Evolutionary conservation across 2,113 vertebrate genomes (phyloP), one percentile per base, ranked within the genome.

Genomic region (Lepidothrix coronata): DNA sequence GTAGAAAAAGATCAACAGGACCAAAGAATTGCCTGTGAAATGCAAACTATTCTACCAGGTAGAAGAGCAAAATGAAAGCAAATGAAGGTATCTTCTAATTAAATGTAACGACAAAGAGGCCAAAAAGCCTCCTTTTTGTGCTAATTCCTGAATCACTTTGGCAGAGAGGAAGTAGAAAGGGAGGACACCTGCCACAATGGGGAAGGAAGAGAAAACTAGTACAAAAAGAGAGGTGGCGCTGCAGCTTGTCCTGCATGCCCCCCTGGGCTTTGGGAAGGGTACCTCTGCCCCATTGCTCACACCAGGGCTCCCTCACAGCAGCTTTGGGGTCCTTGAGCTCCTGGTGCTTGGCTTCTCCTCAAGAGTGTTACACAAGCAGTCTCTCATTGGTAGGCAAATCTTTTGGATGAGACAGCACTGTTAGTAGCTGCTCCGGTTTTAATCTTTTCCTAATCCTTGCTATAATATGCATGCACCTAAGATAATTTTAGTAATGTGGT

Each of bases 71-170:
- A 78, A 89, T 41, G 59, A 81, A 84, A 73, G 81, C 52, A 71
- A 61, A 89, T 2, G 23, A 85, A 35, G 27, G 12, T 54, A 35
- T 62, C 82, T 67, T 86, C 78, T 95, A 82, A 93, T 82, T 89
- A 88, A 78, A 43, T 67, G 70, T 74, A 63, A 85, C 25, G 48
- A 71, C 65, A 91, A 70, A 25, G 74, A 95, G 65, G 91, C 79
- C 49, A 83, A 79, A 72, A 81, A 79, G 43, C 76, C 55, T 85
- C 78, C 65, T 37, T 37, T 37, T 37, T 82, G 41, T 96, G 91
- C 74, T 27, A 78, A 94, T 94, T 92, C 62, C 65, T 74, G 83
- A 95, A 44, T 83, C 71, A 11, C 31, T 67, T 43, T 44, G 41
- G 61, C 51, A 74, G 67, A 78, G 33, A 72, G 22, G n/a, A 79